Percentiles rank a stretch among this genome's conserved stretches.
phyloP scores from a whole-genome alignment of 30 jellyfish, hydroid and myxozoan genomes.

The Turritopsis rubra region DNA sequence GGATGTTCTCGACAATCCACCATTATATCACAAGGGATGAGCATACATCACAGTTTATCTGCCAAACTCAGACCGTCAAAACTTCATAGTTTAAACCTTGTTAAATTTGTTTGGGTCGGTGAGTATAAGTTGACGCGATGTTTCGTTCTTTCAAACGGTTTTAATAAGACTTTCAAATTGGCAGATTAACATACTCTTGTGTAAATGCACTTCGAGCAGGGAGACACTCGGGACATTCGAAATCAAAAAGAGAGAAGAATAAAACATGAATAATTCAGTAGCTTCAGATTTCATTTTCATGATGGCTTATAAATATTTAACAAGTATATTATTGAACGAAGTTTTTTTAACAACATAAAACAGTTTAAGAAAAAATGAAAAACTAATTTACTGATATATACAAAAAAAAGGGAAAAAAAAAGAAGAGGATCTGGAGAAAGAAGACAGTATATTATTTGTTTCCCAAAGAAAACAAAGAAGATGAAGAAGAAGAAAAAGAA shows the following conservation, averaged over 20 bases:
- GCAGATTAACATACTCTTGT: too few species aligned
- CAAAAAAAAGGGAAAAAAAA: neutral
- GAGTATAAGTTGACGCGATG: too few species aligned
- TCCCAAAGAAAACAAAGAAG: neutral
- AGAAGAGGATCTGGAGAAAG: neutral
- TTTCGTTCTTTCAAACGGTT: too few species aligned
- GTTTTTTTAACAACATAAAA: neutral
- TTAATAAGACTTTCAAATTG: too few species aligned
- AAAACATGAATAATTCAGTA: neutral
- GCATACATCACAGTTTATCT: too few species aligned
- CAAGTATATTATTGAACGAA: neutral
- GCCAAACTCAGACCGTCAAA: too few species aligned
- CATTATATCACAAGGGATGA: too few species aligned
- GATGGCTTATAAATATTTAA: neutral
- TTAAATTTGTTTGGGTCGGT: too few species aligned
- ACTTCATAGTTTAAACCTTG: too few species aligned
- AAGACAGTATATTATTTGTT: neutral
- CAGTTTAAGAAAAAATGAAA: neutral
- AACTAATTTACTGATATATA: neutral
- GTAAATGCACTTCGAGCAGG: neutral
- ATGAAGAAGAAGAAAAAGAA: too few species aligned
- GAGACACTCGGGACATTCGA: too few species aligned
- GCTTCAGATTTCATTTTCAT: neutral
- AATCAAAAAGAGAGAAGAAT: neutral
- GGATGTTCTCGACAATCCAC: too few species aligned